phyloP scores from a whole-genome alignment of 2,888 invertebrate species.

The Chalcis sispes region DNA sequence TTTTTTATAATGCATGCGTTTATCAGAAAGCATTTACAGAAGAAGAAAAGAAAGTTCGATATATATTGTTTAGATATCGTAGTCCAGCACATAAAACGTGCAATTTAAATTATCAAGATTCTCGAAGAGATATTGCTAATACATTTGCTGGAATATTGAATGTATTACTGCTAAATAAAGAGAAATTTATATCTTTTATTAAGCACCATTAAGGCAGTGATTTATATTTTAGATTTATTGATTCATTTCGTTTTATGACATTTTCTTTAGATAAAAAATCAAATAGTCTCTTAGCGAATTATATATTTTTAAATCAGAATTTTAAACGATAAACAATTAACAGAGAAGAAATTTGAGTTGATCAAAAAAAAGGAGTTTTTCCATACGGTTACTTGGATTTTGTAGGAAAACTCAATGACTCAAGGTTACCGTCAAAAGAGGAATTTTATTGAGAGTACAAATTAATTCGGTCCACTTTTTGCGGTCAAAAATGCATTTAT shows the following conservation, averaged over 20 bases:
- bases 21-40: too few species aligned
- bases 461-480: too few species aligned
- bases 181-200: not conserved
- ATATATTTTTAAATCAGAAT: not conserved
- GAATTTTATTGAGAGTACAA: too few species aligned
- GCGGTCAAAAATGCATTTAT: too few species aligned
- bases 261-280: not conserved
- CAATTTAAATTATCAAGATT: slow-evolving; percentile 67
- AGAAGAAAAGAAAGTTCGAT: too few species aligned
- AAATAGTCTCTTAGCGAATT: not conserved
- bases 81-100: slow-evolving; percentile 58
- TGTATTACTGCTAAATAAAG: not conserved
- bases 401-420: not conserved
- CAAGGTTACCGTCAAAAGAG: not conserved
- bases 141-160: not conserved
- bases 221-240: not conserved
- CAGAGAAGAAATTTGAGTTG: not conserved
- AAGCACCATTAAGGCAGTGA: not conserved
- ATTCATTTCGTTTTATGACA: not conserved
- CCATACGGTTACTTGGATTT: not conserved
- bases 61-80: slow-evolving; percentile 17
- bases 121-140: slow-evolving; percentile 58
- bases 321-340: not conserved
- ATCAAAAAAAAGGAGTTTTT: slow-evolving; percentile 4
- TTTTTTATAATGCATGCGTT: too few species aligned